phyloP scores from a whole-genome alignment of 1,140 invertebrate species.

The Ostrea denselamellosa region DNA sequence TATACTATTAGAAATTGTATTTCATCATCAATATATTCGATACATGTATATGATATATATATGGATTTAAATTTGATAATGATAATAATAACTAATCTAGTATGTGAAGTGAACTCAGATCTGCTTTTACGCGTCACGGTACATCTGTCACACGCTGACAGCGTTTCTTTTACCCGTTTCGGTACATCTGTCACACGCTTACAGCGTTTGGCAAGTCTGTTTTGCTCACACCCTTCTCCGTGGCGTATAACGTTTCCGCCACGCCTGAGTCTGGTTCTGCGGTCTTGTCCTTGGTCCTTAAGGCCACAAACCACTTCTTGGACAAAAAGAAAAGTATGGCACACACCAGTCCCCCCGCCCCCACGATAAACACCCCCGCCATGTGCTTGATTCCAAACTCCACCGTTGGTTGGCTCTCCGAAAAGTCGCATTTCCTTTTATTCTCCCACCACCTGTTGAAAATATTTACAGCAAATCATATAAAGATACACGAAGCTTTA shows the following conservation, averaged over 20 bases:
- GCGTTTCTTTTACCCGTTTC: neutral
- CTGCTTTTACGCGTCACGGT: too few species aligned
- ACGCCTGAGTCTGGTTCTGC: neutral
- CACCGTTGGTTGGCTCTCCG: constrained; percentile 55
- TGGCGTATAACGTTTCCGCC: neutral
- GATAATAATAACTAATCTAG: too few species aligned
- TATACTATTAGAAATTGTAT: too few species aligned
- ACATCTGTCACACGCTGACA: neutral
- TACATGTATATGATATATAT: too few species aligned
- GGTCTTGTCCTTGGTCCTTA: neutral
- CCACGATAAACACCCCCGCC: constrained; percentile 73
- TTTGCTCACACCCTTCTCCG: neutral
- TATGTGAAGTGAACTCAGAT: too few species aligned
- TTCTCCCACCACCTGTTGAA: constrained; percentile 74
- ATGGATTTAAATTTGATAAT: too few species aligned
- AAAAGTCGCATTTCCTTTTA: constrained; percentile 65
- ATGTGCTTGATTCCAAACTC: constrained; percentile 68
- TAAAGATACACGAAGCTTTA: too few species aligned
- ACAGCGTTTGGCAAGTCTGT: neutral
- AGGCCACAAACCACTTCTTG: constrained; percentile 62
- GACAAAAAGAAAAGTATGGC: constrained; percentile 68
- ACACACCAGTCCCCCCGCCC: constrained; percentile 65
- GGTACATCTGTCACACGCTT: neutral
- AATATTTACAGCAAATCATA: too few species aligned
- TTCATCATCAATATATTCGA: too few species aligned